A percentile compares a stretch with the other conserved stretches of the same genome.
Evolutionary conservation across 1,140 invertebrate genomes (phyloP).

Genomic region (Brachionus plicatilis): DNA sequence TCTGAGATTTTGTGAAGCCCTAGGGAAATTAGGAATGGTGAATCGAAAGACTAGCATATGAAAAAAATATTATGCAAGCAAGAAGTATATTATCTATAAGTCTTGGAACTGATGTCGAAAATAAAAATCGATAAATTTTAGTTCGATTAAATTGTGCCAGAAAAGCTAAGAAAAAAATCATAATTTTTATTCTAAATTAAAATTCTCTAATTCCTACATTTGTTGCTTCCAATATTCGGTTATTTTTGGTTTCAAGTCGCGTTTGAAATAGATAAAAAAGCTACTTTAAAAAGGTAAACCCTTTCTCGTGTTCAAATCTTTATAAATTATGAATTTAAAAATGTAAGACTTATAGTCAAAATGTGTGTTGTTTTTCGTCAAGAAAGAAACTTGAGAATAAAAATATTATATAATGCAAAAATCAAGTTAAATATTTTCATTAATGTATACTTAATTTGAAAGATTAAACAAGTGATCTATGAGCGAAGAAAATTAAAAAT

Average conservation of each 20-base stretch:
- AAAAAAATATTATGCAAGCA: background rate
- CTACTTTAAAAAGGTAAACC: background rate
- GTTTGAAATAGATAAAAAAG: background rate
- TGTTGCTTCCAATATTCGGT: background rate
- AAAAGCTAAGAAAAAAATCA: background rate
- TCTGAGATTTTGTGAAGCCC: background rate
- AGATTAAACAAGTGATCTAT: background rate
- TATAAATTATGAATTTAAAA: background rate
- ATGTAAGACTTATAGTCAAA: background rate
- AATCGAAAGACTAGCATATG: background rate
- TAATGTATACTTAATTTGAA: background rate
- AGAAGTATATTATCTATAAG: background rate
- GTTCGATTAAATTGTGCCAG: background rate
- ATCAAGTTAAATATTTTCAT: background rate
- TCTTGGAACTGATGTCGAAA: background rate
- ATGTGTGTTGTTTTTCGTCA: background rate
- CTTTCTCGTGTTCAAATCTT: background rate
- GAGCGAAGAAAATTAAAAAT: background rate
- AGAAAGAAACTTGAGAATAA: background rate
- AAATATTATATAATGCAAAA: background rate
- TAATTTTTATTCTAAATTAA: background rate
- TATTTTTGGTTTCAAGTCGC: background rate
- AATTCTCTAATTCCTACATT: background rate
- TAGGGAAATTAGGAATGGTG: background rate
- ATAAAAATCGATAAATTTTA: background rate